Percentiles rank a stretch among this genome's conserved stretches.
These are phyloP conservation scores for Pelecanoides urinatrix DNA, from an alignment of 2,113 vertebrate genomes.

Conservation along the genomic window DNA sequence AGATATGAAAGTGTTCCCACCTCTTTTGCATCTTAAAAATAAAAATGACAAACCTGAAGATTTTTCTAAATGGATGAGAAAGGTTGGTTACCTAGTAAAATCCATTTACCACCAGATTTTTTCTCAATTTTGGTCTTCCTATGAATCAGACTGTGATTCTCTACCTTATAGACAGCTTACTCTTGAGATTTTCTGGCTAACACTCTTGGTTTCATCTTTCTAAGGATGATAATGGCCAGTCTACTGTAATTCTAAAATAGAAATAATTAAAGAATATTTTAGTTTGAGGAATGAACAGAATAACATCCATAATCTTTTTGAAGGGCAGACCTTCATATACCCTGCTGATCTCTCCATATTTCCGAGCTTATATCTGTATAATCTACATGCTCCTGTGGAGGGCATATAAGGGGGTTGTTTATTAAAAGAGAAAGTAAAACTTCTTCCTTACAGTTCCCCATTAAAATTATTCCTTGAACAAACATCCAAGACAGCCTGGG, in stretches of 20 bases:
- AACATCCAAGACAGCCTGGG: not conserved
- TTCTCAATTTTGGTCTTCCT: not conserved
- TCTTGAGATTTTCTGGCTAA: not conserved
- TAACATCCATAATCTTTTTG: not conserved
- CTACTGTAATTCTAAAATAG: not conserved
- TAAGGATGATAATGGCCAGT: not conserved
- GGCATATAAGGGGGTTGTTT: not conserved
- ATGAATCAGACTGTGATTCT: not conserved
- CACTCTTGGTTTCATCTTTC: not conserved
- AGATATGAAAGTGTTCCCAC: constrained; percentile 25
- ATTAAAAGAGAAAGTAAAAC: not conserved
- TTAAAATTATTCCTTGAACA: not conserved
- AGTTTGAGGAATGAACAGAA: not conserved
- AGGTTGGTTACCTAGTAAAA: constrained; percentile 7
- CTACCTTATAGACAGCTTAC: not conserved
- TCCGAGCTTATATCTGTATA: not conserved
- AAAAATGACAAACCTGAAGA: not conserved
- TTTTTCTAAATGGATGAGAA: constrained; percentile 1
- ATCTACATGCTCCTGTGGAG: not conserved
- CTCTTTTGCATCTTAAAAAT: constrained; percentile 32
- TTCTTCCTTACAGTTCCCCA: not conserved
- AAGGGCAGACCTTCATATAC: not conserved
- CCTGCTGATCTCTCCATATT: not conserved
- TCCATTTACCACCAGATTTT: not conserved
- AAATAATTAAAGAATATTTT: not conserved